Evolutionary conservation across 2,113 vertebrate species (phyloP).

Genomic region (Willisornis vidua): DNA sequence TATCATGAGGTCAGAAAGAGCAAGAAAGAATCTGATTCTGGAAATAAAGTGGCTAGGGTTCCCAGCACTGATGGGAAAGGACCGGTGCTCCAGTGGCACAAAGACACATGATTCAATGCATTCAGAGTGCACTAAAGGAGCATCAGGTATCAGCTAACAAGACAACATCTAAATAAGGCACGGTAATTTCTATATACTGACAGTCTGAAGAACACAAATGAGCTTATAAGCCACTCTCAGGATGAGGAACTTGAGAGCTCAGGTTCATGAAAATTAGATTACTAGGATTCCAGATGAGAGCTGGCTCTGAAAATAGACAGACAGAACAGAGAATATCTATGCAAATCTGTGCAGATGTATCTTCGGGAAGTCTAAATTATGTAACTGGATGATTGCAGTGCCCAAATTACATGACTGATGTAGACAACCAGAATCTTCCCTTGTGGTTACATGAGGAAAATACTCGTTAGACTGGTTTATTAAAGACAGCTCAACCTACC

Average conservation of each 20-base stretch:
- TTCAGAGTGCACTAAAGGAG: not conserved
- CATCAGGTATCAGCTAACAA: not conserved
- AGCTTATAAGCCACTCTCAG: not conserved
- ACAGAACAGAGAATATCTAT: conserved; percentile 33
- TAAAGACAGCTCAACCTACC: not conserved
- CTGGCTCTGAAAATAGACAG: not conserved
- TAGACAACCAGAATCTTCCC: conserved; percentile 14
- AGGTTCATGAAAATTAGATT: conserved; percentile 62
- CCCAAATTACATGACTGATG: conserved; percentile 22
- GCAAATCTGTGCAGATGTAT: conserved; percentile 48
- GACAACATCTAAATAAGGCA: conserved; percentile 16
- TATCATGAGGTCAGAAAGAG: not conserved
- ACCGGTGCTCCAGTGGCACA: not conserved
- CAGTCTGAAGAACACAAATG: not conserved
- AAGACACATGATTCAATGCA: not conserved
- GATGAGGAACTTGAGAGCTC: conserved; percentile 10
- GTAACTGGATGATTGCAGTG: conserved; percentile 17
- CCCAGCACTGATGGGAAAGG: not conserved
- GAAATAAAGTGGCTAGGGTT: not conserved
- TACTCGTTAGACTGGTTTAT: not conserved
- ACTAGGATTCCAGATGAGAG: conserved; percentile 42
- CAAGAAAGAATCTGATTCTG: not conserved
- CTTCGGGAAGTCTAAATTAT: conserved; percentile 58
- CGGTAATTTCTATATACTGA: not conserved
- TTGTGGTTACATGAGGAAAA: conserved; percentile 5